These are phyloP conservation scores for Pseudanteris insignis DNA, from an alignment of 2,888 invertebrate species.

Conservation along the genomic window DNA sequence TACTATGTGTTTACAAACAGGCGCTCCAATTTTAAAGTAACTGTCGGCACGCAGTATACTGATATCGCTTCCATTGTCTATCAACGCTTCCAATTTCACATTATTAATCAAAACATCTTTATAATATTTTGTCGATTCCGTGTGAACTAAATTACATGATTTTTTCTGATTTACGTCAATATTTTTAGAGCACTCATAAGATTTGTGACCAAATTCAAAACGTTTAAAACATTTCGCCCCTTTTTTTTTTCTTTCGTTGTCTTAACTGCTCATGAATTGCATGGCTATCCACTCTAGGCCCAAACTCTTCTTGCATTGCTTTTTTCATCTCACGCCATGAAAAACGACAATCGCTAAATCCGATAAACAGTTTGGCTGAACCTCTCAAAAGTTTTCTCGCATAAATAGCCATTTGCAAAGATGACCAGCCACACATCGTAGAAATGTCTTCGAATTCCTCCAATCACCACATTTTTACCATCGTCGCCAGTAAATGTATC, in stretches of 20 bases:
- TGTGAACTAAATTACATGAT: neutral
- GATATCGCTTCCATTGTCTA: slow-evolving; percentile 39
- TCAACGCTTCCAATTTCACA: slow-evolving; percentile 23
- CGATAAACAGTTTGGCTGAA: too few relatives aligned
- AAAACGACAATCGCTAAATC: too few relatives aligned
- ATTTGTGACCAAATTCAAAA: slow-evolving; percentile 8
- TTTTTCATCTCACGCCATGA: too few relatives aligned
- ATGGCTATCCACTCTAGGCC: too few relatives aligned
- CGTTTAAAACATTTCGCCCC: slow-evolving; percentile 16
- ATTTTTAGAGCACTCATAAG: slow-evolving; percentile 1
- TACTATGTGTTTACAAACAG: neutral
- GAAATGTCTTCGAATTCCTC: too few relatives aligned
- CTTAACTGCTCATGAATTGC: too few relatives aligned
- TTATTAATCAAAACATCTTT: slow-evolving; percentile 7
- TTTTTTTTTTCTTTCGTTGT: slow-evolving; percentile 3
- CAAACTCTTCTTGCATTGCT: too few relatives aligned
- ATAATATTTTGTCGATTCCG: slow-evolving; percentile 2
- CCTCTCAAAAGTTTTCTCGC: too few relatives aligned
- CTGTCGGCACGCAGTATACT: slow-evolving; percentile 18
- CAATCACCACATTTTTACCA: too few relatives aligned
- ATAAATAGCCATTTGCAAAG: too few relatives aligned
- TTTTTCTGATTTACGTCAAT: slow-evolving; percentile 1
- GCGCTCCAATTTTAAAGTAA: slow-evolving; percentile 24
- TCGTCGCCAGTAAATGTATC: too few relatives aligned
- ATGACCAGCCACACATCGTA: too few relatives aligned